Evolutionary conservation across 2,797 vertebrate species (phyloP).

Genomic region (Gephyroberyx darwinii): DNA sequence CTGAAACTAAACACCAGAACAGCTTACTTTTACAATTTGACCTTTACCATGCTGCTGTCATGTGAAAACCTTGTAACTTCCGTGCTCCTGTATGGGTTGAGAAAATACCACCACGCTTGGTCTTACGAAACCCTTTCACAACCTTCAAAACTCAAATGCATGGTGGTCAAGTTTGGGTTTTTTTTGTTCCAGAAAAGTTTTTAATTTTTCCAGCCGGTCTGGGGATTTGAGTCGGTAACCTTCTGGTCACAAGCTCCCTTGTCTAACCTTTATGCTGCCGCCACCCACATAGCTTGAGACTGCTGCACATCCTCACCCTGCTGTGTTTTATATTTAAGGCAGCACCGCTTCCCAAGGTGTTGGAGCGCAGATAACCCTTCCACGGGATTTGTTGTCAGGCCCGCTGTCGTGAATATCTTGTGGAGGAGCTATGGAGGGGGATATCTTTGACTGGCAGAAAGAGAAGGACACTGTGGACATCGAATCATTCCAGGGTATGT

Average conservation of each 20-base stretch:
- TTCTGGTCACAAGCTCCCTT: conserved; percentile 20
- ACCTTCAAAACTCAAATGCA: conserved; percentile 1
- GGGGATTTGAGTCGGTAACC: too few relatives aligned
- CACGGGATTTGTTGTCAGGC: conserved; percentile 30
- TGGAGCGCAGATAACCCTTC: neutral
- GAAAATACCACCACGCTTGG: conserved; percentile 5
- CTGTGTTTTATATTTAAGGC: neutral
- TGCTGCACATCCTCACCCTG: neutral
- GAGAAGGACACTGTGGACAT: conserved; percentile 43
- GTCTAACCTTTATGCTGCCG: conserved; percentile 1
- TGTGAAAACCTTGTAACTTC: conserved; percentile 3
- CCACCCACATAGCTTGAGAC: neutral
- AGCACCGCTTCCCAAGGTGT: neutral
- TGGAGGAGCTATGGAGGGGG: conserved; percentile 66
- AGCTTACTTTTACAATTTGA: conserved; percentile 30
- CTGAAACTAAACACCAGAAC: conserved; percentile 17
- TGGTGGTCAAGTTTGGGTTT: neutral
- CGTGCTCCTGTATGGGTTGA: neutral
- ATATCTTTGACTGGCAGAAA: conserved; percentile 49
- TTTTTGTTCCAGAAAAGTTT: conserved; percentile 18
- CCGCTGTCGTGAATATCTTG: conserved; percentile 5
- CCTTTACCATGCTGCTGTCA: neutral
- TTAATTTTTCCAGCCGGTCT: neutral
- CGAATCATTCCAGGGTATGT: conserved; percentile 64
- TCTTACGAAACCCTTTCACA: neutral